phyloP scores from a whole-genome alignment of 53 echinoderm and acorn worm genomes.

The Actinopyga echinites region DNA sequence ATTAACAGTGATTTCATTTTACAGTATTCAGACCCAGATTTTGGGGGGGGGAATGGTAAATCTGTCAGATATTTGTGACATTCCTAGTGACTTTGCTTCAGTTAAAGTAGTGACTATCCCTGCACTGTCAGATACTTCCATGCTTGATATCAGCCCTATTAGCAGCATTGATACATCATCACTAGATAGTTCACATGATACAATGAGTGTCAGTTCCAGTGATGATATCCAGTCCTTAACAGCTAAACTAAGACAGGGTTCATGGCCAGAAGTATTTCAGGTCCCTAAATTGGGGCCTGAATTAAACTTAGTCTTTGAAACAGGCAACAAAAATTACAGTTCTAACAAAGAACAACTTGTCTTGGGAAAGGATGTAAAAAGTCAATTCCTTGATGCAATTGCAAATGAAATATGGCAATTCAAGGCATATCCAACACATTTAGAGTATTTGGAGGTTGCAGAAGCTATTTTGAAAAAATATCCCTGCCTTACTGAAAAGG shows the following conservation, averaged over 20 bases:
- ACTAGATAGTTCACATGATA: neutral
- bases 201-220: neutral
- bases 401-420: neutral
- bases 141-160: neutral
- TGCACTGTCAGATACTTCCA: neutral
- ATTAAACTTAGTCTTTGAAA: neutral
- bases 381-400: neutral
- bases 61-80: neutral
- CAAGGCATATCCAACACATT: neutral
- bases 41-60: neutral
- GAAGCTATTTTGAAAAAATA: neutral
- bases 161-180: neutral
- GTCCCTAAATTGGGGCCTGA: neutral
- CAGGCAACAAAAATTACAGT: neutral
- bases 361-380: neutral
- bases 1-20: neutral
- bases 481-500: neutral
- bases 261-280: slow-evolving; percentile 19
- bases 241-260: neutral
- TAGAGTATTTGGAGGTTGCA: neutral
- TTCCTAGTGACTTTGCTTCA: neutral
- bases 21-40: slow-evolving; percentile 21
- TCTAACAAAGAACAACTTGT: neutral
- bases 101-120: neutral
- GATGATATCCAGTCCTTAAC: slow-evolving; percentile 21